Base-by-base conservation (phyloP, 2,888 invertebrate genomes). In the Netelia fuscicornis region DNA sequence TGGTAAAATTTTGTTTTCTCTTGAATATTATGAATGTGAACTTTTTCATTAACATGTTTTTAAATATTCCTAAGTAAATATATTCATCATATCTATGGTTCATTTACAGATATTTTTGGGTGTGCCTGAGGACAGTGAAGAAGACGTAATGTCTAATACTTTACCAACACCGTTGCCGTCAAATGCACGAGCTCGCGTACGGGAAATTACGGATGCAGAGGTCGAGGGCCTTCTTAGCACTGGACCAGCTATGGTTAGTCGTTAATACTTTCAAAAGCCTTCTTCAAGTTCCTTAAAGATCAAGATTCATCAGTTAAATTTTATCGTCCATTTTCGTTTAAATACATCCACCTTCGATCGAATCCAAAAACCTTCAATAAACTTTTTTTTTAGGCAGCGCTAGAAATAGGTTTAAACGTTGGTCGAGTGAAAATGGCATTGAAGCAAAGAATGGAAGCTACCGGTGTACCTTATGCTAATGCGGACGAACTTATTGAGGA, bases 401-500 rank as follows among this genome's bases (percentile, higher is more conserved):
- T 96, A 78, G 95, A 95, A 88, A 94, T 96, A 87, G 96, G 96
- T 2, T 93, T 96, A 23, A 95, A 96, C 88, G 94, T 95, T 0
- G 95, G 95, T 13, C 93, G 95, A 81, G 94, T 96, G 0, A 95
- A 95, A 90, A 94, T 94, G 88, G 95, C 95, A 2, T 94, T 96
- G 13, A 95, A 94, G 88, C 94, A 95, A 78, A 95, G 95, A 91
- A 90, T 96, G 77, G 95, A 95, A 85, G 94, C 93, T 72, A 93
- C 94, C 89, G 97, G 97, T 0, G 90, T 94, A 64, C 95, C 96
- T 0, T 97, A 96, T 92, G 94, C 94, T 13, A 95, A 95, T n/a
- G 95, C 96, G 0, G 97, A 97, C 90, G 96, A 96, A 30, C 94
- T 97, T 6, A 96, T 97, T 64, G 96, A 97, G 91, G 97, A 97